Percentiles rank a stretch among this genome's conserved stretches.
Conservation (phyloP, 2,113 vertebrate genomes). For the Morone saxatilis region DNA sequence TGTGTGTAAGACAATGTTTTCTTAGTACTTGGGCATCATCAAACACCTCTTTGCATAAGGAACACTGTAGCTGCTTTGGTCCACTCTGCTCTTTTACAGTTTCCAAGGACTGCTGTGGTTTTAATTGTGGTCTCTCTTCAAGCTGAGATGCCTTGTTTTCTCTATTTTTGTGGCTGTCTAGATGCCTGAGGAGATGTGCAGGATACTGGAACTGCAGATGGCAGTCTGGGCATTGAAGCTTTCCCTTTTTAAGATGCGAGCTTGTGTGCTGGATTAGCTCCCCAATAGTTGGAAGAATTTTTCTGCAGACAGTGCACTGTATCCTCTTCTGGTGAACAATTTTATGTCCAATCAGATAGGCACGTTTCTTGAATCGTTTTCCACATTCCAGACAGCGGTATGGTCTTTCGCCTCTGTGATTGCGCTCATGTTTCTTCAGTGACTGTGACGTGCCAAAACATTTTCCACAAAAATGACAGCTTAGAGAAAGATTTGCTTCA, state of each 20-base stretch:
- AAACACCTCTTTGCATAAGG: constrained; percentile 78
- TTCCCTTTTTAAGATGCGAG: constrained; percentile 76
- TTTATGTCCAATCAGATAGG: constrained; percentile 78
- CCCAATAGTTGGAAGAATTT: constrained; percentile 77
- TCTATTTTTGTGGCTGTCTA: constrained; percentile 65
- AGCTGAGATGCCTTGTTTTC: constrained; percentile 6
- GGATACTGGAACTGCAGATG: constrained; percentile 76
- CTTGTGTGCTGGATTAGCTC: constrained; percentile 83
- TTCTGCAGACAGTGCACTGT: constrained; percentile 84
- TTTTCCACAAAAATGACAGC: constrained; percentile 81
- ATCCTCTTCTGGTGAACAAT: constrained; percentile 78
- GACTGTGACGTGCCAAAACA: constrained; percentile 43
- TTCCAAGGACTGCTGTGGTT: constrained; percentile 25
- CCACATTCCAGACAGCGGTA: constrained; percentile 83
- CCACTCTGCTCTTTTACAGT: constrained; percentile 33
- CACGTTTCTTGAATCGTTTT: constrained; percentile 74
- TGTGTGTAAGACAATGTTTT: constrained; percentile 79
- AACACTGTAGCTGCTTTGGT: constrained; percentile 64
- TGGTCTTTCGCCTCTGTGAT: constrained; percentile 80
- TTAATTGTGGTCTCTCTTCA: constrained; percentile 18
- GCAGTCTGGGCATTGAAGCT: constrained; percentile 84
- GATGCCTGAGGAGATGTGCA: constrained; percentile 76
- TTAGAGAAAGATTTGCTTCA: constrained; percentile 12
- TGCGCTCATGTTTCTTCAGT: constrained; percentile 72
- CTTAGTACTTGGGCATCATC: constrained; percentile 64